Percentiles rank a stretch among this genome's conserved stretches.
Evolutionary conservation across 1,140 invertebrate genomes (phyloP).

Genomic region (Trachymyrmex septentrionalis): DNA sequence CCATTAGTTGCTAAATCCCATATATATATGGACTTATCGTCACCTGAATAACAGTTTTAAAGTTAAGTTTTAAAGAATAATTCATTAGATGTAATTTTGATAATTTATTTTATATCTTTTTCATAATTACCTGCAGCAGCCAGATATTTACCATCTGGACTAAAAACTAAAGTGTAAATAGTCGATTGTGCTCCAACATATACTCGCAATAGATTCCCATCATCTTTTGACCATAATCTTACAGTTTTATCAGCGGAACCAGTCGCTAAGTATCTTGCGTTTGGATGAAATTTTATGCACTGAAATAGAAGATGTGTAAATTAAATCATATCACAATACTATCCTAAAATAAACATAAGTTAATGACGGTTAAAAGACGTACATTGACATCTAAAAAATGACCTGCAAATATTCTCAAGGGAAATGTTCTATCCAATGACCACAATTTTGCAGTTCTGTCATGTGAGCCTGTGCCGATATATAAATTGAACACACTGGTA

Average conservation of each 20-base stretch:
- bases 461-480: conserved; percentile 93
- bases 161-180: conserved; percentile 89
- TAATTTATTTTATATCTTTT: conserved; percentile 29
- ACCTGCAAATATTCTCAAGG: conserved; percentile 93
- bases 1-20: conserved; percentile 90
- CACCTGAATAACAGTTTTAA: conserved; percentile 84
- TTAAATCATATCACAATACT: neutral
- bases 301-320: conserved; percentile 78
- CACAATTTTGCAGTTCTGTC: conserved; percentile 95
- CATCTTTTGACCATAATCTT: conserved; percentile 91
- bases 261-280: conserved; percentile 92
- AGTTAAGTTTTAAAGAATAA: neutral
- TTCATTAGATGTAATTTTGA: neutral
- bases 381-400: conserved; percentile 95
- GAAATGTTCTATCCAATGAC: conserved; percentile 93
- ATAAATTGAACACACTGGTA: conserved; percentile 90
- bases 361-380: conserved; percentile 77
- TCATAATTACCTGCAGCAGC: conserved; percentile 89
- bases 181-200: conserved; percentile 89
- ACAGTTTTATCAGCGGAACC: conserved; percentile 93
- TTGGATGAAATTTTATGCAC: conserved; percentile 94
- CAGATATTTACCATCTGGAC: conserved; percentile 90
- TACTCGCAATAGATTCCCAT: conserved; percentile 88
- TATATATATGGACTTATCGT: conserved; percentile 89
- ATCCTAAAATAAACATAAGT: neutral